Base-by-base conservation (phyloP, 2,113 vertebrate species). In the Pteropus alecto region DNA sequence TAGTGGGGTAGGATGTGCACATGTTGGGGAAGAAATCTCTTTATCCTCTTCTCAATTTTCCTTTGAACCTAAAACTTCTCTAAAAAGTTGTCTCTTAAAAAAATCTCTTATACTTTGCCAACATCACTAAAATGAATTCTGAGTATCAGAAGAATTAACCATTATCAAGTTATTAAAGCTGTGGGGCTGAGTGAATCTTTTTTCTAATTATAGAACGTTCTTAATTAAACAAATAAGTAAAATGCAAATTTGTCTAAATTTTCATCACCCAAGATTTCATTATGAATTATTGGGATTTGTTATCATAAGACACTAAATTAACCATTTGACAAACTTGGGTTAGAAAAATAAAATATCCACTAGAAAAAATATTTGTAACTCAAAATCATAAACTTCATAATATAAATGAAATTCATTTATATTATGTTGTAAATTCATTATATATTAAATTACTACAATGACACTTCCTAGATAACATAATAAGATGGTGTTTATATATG, bases 391-490 rank as follows among this genome's bases (percentile, higher is more conserved):
- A 77, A 93, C 71, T 96, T 79, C 94, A 96, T 96, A 96, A 73
- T 95, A 83, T 68, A 96, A 97, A 94, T 82, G 48, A 6, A 61
- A 33, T 94, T 98, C 81, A n/a, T 96, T 97, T 94, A 58, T 86
- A 94, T 87, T 83, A 93, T 18, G 41, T 41, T 95, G 26, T 90
- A 91, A 96, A 96, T 5, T 30, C 61, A 84, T 96, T 97, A 95
- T 95, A 70, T 97, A 97, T 98, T 95, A 96, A 98, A 98, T 97
- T 97, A 94, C 51, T 68, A 87, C 54, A 87, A 83, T 97, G 93
- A 97, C 12, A 98, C 77, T 85, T 63, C 26, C 77, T 94, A 94
- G 96, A 70, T 93, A 98, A 95, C 79, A 88, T 94, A 97, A 95
- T 97, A 97, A 98, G 79, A 96, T 96, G 74, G 68, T 96, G 67